These are phyloP conservation scores for Silurus aristotelis DNA, from an alignment of 2,797 vertebrate genomes.

Conservation along the genomic window DNA sequence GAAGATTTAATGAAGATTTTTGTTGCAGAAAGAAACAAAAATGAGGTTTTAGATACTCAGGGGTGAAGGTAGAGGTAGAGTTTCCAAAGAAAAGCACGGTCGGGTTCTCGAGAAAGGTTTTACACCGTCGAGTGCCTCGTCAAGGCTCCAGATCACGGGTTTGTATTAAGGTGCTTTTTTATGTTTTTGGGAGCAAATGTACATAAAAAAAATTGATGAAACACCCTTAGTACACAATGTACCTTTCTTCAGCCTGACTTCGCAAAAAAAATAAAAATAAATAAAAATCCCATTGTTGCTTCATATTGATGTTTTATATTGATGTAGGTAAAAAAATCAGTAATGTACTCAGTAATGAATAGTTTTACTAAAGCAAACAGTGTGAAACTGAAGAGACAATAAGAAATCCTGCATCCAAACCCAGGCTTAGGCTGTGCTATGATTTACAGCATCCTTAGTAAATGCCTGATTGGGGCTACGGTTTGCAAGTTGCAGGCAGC, in stretches of 20 bases:
- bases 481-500: too few species aligned
- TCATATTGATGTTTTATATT: background rate
- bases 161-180: background rate
- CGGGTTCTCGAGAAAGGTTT: slow-evolving; percentile 13
- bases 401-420: background rate
- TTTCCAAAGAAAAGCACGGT: background rate
- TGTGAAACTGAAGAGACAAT: background rate
- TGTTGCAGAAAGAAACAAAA: background rate
- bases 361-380: background rate
- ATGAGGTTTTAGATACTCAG: background rate
- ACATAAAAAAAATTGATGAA: background rate
- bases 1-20: background rate
- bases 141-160: background rate
- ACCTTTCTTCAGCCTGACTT: background rate
- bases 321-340: background rate
- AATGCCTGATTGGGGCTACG: background rate
- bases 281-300: background rate
- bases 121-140: background rate
- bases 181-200: background rate
- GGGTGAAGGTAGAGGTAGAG: background rate
- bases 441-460: background rate
- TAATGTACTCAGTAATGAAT: background rate
- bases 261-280: too few species aligned
- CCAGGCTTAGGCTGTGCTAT: background rate
- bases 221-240: too few species aligned